Percentiles rank a stretch among this genome's conserved stretches.
phyloP scores from a whole-genome alignment of 2,113 vertebrate genomes.

The Zeus faber region DNA sequence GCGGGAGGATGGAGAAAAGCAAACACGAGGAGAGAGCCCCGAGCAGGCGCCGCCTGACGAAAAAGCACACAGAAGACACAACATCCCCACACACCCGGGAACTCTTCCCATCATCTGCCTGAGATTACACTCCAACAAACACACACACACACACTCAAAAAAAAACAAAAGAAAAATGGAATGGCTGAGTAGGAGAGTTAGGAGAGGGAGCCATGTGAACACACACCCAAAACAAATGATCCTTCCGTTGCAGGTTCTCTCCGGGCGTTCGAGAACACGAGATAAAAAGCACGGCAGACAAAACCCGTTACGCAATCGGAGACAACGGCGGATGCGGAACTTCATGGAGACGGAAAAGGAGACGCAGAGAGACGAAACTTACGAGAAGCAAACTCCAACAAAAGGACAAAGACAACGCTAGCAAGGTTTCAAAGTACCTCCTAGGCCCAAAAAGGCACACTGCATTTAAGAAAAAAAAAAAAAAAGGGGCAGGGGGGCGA shows the following conservation, averaged over 20 bases:
- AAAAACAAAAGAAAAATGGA: constrained; percentile 54
- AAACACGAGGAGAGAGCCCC: neutral
- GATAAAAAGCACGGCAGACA: constrained; percentile 11
- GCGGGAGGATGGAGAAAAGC: no score
- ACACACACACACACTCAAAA: constrained; percentile 31
- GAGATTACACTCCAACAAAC: constrained; percentile 20
- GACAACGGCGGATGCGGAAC: constrained; percentile 16
- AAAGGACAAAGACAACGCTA: constrained; percentile 39
- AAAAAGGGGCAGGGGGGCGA: no score
- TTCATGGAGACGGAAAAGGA: neutral
- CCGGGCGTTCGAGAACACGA: no score
- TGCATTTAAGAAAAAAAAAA: no score
- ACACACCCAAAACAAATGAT: no score
- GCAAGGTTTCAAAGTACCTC: constrained; percentile 25
- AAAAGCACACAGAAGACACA: constrained; percentile 6
- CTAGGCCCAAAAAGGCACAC: constrained; percentile 11
- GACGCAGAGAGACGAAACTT: neutral
- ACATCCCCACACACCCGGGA: constrained; percentile 10
- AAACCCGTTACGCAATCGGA: constrained; percentile 19
- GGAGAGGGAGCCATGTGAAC: constrained; percentile 12
- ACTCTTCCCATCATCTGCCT: constrained; percentile 16
- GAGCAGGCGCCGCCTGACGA: neutral
- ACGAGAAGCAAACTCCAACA: constrained; percentile 1
- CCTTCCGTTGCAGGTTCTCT: no score
- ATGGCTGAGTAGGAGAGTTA: constrained; percentile 47